These are phyloP conservation scores for Sebastes diaconus DNA, from an alignment of 2,797 vertebrate genomes.

Conservation along the genomic window DNA sequence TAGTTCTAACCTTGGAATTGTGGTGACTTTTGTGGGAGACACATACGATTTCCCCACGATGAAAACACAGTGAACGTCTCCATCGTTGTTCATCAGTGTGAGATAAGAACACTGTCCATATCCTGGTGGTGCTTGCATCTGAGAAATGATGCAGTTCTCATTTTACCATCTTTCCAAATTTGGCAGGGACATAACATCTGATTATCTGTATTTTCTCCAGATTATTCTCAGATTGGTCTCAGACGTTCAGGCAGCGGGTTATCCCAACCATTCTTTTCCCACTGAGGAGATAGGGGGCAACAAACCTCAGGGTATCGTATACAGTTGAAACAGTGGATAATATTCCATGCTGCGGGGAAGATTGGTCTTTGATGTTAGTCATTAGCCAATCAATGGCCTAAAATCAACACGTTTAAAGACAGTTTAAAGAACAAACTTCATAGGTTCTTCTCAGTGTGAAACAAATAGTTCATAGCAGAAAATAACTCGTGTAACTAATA, in stretches of 20 bases:
- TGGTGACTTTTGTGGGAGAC: neutral
- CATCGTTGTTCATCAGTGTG: neutral
- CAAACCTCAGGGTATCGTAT: neutral
- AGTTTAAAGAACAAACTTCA: too few relatives aligned
- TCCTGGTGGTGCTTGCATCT: neutral
- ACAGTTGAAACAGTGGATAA: neutral
- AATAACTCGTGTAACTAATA: too few relatives aligned
- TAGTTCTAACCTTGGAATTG: neutral
- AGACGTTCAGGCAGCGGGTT: neutral
- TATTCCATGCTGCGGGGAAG: neutral
- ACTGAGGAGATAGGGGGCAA: neutral
- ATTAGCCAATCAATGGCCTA: too few relatives aligned
- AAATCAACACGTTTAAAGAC: too few relatives aligned
- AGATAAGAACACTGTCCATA: constrained; percentile 12
- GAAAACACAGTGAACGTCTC: constrained; percentile 6
- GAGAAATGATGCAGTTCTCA: neutral
- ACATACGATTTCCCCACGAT: too few relatives aligned
- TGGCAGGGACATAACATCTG: neutral
- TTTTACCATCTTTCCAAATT: neutral
- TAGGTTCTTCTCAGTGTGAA: too few relatives aligned
- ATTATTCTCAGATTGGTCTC: neutral
- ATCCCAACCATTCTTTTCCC: neutral
- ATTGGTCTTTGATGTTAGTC: neutral
- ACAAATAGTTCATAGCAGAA: too few relatives aligned
- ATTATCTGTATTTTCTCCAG: neutral